Evolutionary conservation across 2,888 invertebrate genomes (phyloP).

Genomic region (Lasius platythorax): DNA sequence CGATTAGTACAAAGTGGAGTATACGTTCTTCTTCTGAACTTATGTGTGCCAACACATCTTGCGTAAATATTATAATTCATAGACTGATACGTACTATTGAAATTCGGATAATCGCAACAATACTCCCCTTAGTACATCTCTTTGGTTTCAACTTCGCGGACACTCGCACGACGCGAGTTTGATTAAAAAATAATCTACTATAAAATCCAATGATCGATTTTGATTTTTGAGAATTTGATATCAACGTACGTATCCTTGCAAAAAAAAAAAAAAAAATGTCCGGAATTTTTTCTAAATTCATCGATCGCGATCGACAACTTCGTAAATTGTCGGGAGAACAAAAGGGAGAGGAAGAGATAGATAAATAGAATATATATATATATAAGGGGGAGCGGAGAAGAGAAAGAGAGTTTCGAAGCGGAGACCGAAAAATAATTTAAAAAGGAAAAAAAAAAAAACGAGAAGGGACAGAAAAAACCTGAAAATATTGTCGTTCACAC

Average conservation of each 20-base stretch:
- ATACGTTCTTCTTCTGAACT: constrained; percentile 6
- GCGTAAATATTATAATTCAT: background rate
- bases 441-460: constrained; percentile 8
- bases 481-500: constrained; percentile 66
- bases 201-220: constrained; percentile 26
- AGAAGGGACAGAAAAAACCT: constrained; percentile 39
- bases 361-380: constrained; percentile 12
- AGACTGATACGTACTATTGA: background rate
- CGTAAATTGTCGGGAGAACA: background rate
- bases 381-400: background rate
- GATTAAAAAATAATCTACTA: constrained; percentile 25
- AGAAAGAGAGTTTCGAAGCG: constrained; percentile 33
- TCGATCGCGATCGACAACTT: constrained; percentile 8
- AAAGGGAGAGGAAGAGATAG: constrained; percentile 4
- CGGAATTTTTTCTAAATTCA: background rate
- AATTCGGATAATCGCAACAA: constrained; percentile 16
- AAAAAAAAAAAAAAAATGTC: background rate
- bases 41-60: background rate
- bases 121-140: constrained; percentile 10
- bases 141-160: constrained; percentile 26
- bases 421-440: constrained; percentile 10
- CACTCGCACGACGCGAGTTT: background rate
- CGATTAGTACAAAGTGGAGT: constrained; percentile 2
- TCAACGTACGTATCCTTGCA: background rate
- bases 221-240: constrained; percentile 5